Conservation (phyloP, 64 coral and sea anemone genomes). For the Acropora yongei region DNA sequence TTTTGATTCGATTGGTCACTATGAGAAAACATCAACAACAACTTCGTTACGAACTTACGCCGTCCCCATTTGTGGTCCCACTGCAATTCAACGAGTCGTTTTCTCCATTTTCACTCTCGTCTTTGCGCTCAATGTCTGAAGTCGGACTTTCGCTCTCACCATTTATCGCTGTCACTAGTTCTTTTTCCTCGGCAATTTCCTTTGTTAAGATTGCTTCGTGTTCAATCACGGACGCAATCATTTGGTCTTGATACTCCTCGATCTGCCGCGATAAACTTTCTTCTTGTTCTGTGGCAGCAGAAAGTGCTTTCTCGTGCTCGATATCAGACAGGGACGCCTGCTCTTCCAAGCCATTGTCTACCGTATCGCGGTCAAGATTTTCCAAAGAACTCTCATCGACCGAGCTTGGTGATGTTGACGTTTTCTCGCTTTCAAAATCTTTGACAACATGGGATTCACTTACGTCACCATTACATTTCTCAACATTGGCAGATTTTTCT, state of each 20-base stretch:
- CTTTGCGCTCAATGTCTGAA: slow-evolving; percentile 61
- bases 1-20: no score
- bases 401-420: background rate
- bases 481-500: background rate
- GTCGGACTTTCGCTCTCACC: slow-evolving; percentile 63
- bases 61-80: slow-evolving; percentile 22
- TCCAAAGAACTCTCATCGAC: background rate
- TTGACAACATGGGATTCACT: background rate
- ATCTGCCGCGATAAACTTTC: slow-evolving; percentile 78
- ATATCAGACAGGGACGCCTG: slow-evolving; percentile 70
- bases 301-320: slow-evolving; percentile 90
- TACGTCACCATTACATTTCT: slow-evolving; percentile 26
- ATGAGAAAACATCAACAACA: no score
- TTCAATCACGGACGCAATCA: slow-evolving; percentile 92
- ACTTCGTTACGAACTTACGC: background rate
- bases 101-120: background rate
- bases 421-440: background rate
- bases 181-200: slow-evolving; percentile 95
- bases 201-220: slow-evolving; percentile 85
- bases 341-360: slow-evolving; percentile 74
- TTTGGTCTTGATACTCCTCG: slow-evolving; percentile 82
- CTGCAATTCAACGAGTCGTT: background rate
- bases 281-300: slow-evolving; percentile 76
- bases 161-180: slow-evolving; percentile 87
- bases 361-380: background rate